Conservation (phyloP, 2,113 vertebrate genomes). For the Noturus placidus region DNA sequence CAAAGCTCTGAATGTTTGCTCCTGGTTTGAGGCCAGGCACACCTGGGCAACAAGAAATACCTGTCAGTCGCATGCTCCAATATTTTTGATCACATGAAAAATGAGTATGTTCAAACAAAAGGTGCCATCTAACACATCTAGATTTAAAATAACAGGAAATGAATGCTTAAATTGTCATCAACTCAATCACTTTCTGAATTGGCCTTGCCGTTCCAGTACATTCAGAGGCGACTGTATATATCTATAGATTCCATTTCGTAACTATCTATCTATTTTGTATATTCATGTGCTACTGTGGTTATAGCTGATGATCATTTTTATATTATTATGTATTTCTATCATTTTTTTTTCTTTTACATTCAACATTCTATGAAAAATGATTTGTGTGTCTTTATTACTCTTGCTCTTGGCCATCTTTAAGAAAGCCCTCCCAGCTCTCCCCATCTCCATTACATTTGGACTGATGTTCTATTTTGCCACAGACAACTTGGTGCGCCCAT, state of each 20-base stretch:
- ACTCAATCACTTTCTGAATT: no score
- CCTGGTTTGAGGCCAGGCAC: no score
- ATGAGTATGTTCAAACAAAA: background rate
- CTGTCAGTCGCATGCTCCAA: background rate
- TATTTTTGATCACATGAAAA: background rate
- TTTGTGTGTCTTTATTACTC: constrained; percentile 65
- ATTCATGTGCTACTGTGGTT: background rate
- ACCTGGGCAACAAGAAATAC: background rate
- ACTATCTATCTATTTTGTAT: background rate
- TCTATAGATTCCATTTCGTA: background rate
- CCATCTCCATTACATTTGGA: constrained; percentile 97
- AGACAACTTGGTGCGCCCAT: constrained; percentile 93
- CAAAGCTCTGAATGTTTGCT: no score
- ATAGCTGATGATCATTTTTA: background rate
- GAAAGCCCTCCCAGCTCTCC: constrained; percentile 95
- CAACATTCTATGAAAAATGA: background rate
- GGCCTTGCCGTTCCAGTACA: background rate
- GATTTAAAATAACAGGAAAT: background rate
- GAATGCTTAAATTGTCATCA: background rate
- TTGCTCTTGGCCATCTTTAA: constrained; percentile 98
- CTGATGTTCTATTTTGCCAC: constrained; percentile 99
- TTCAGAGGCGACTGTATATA: background rate
- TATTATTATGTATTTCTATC: background rate
- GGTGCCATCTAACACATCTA: background rate
- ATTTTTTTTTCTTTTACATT: background rate